Conservation (phyloP, 2,888 invertebrate species). For the Polyommatus iphigenia region DNA sequence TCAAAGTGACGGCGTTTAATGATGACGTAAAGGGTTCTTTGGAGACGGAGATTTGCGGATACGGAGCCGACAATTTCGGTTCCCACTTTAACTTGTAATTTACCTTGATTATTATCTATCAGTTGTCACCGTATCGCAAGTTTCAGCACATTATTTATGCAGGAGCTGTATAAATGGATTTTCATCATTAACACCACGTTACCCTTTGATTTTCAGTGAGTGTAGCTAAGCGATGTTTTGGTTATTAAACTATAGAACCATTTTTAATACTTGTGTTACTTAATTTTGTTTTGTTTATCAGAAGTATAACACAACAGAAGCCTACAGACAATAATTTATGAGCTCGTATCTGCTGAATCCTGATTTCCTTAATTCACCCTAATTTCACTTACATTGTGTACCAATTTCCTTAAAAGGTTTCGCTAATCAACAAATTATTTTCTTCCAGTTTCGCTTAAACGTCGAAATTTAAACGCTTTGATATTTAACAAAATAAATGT, state of each 20-base stretch:
- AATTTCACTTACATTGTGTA: conserved; percentile 46
- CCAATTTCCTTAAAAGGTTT: conserved; percentile 59
- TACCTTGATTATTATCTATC: background rate
- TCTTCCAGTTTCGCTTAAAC: background rate
- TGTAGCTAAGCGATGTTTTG: background rate
- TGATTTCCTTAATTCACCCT: conserved; percentile 55
- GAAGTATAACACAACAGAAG: background rate
- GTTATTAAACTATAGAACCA: background rate
- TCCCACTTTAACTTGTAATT: conserved; percentile 7
- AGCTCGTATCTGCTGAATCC: conserved; percentile 48
- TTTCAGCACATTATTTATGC: background rate
- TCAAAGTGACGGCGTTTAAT: conserved; percentile 28
- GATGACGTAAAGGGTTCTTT: conserved; percentile 28
- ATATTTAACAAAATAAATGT: background rate
- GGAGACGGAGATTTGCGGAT: conserved; percentile 20
- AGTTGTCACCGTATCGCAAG: background rate
- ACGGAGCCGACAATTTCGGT: conserved; percentile 7
- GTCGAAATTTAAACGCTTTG: background rate
- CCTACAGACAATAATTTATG: conserved; percentile 50
- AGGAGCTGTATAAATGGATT: background rate
- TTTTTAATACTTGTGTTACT: background rate
- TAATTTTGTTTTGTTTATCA: background rate
- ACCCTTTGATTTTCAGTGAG: background rate
- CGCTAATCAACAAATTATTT: conserved; percentile 37
- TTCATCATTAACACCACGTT: background rate